Base-by-base conservation (phyloP, 37 sponge, comb jelly and placozoan genomes). In the Halisarca cf. caerulea region DNA sequence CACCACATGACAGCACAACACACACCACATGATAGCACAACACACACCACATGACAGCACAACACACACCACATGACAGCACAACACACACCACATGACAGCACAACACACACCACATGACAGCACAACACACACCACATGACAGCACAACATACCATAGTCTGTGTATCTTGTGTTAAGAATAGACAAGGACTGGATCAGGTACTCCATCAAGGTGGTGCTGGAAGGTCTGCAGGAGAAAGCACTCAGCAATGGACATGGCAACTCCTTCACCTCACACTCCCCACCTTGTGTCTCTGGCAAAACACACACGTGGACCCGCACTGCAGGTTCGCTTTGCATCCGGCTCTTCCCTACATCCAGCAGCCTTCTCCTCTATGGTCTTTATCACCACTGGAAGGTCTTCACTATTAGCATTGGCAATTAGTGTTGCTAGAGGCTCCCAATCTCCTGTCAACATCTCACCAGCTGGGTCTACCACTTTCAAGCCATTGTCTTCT, bases 401-500 rank as follows among this genome's bases (percentile, higher is more conserved):
- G 2, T 88, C 85, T 37, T 72, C 78, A 21, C 61, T 75, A 20
- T 81, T 80, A 21, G 90, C 88, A 84, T 98, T 98, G 14, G 90
- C 91, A 0, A 98, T 62, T 6, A 59, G 80, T 27, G 93, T 91
- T 17, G 99, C 97, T 71, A 79, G 83, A 2, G 44, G 38, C 88
- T 98, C 99, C 99, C 99, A 98, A 18, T 84, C 80, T 24, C 79
- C 51, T 37, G 86, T 41, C 80, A 98, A 59, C 99, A 98, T 98
- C 66, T 92, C 95, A 1, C 99, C 99, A 36, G 58, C 53, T 21
- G 97, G 95, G 30, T 98, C 99, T 72, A 98, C 92, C 40, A 98
- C 70, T 80, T 98, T 98, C 36, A 96, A 90, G 20, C 99, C 99
- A 83, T 98, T 98, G 72, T 98, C 99, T 84, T 92, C 81, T 0